Base-by-base conservation (phyloP, 2,797 vertebrate genomes). In the Silurus aristotelis region DNA sequence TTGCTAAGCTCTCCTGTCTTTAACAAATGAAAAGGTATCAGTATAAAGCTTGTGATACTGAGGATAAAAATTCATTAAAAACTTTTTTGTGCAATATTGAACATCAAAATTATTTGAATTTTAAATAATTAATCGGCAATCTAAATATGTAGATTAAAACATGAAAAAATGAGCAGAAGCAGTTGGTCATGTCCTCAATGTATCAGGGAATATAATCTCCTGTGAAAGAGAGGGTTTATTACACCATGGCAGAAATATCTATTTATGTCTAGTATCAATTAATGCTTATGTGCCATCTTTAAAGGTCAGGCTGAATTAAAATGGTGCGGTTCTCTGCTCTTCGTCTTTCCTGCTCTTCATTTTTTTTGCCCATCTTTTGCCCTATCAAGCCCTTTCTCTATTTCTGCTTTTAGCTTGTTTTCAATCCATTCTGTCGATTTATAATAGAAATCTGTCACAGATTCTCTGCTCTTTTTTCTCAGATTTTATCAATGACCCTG, bases 241-340 rank as follows among this genome's bases (percentile, higher is more conserved):
- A 77, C 25, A 15, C 58, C 25, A 17, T 46, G 73, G 22, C 61
- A 66, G 38, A 73, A 80, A 67, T 38, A 73, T 70, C 67, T 83
- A 75, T 82, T 83, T 87, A 58, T 80, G 76, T 68, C 67, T 10
- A 83, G 81, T 83, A 80, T 85, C 82, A 88, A 83, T 88, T 80
- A 85, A 83, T 83, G 84, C 68, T 79, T 61, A 67, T 63, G 84
- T 78, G 64, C 43, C 70, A 43, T 25, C 81, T 83, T 79, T 81
- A 88, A 88, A 87, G 87, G 87, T 85, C 84, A 83, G 20, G 52
- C 70, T 83, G 85, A 83, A 80, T 81, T 85, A 70, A 85, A 83
- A 85, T 25, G 70, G 60, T 63, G 52, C 70, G 58, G 22, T 80
- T 66, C 27, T 77, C 46, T 76, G 46, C 58, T 31, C 68, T 73